These are phyloP conservation scores for Pteruthius melanotis DNA, from an alignment of 2,113 vertebrate genomes.

Conservation along the genomic window DNA sequence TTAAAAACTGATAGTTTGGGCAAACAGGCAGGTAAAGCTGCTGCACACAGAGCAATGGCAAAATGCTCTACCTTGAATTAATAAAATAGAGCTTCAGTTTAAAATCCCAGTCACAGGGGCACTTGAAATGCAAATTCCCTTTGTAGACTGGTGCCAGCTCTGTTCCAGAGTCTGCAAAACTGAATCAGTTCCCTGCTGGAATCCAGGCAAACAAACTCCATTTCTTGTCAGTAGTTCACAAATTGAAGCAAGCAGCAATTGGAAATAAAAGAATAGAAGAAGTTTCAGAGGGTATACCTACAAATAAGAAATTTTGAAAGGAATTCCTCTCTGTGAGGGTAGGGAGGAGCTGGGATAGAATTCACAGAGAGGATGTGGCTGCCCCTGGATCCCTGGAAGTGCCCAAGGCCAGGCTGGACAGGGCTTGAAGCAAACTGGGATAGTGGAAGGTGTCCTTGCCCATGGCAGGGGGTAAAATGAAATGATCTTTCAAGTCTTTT, in stretches of 20 bases:
- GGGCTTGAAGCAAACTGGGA: fast-evolving
- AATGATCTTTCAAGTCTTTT: too few relatives aligned
- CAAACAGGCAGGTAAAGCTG: not conserved
- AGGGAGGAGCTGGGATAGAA: not conserved
- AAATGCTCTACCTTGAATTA: not conserved
- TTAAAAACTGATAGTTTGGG: not conserved
- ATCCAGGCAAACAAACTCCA: not conserved
- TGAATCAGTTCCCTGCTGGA: not conserved
- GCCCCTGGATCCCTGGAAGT: not conserved
- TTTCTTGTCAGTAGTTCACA: not conserved
- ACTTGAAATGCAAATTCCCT: too few relatives aligned
- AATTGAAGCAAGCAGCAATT: not conserved
- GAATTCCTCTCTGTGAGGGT: not conserved
- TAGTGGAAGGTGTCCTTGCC: not conserved
- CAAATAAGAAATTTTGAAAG: not conserved
- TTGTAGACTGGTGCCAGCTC: fast-evolving
- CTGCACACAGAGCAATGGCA: fast-evolving
- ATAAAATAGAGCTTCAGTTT: not conserved
- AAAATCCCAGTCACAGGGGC: not conserved
- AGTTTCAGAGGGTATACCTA: too few relatives aligned
- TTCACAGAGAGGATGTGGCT: not conserved
- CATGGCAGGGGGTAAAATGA: not conserved
- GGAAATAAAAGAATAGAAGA: not conserved
- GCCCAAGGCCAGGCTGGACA: not conserved
- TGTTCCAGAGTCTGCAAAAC: not conserved